phyloP scores from a whole-genome alignment of 2,113 vertebrate genomes.

The Nothobranchius kuhntae region DNA sequence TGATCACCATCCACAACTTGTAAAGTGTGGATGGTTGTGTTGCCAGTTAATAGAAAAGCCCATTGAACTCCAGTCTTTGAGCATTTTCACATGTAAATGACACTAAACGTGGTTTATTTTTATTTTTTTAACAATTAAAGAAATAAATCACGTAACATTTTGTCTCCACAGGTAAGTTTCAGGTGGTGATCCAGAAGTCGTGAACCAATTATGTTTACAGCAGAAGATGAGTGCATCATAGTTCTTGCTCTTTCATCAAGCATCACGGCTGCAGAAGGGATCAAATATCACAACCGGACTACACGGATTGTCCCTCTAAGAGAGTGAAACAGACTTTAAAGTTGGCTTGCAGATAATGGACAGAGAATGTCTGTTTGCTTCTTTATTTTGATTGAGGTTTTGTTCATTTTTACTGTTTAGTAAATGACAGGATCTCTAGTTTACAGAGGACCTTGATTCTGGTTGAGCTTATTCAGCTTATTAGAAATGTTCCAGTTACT shows the following conservation, averaged over 20 bases:
- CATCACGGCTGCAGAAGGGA: background rate
- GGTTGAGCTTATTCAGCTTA: background rate
- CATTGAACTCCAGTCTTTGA: background rate
- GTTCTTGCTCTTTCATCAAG: constrained; percentile 3
- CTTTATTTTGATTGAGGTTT: background rate
- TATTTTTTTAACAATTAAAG: too few relatives aligned
- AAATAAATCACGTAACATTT: background rate
- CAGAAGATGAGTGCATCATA: background rate
- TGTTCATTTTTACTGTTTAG: background rate
- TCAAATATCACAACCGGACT: constrained; percentile 5
- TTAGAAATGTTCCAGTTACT: background rate
- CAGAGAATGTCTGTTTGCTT: background rate
- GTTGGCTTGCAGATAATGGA: background rate
- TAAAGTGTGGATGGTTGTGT: background rate
- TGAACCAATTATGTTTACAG: constrained; percentile 39
- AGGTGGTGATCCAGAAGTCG: constrained; percentile 82
- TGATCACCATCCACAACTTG: background rate
- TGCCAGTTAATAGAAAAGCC: background rate
- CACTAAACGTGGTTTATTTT: background rate
- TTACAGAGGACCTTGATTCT: background rate
- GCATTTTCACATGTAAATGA: background rate
- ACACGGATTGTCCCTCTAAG: background rate
- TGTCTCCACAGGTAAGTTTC: constrained; percentile 82
- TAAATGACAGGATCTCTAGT: background rate
- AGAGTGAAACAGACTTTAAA: background rate